phyloP scores from a whole-genome alignment of 2,888 invertebrate species.

The Agonopterix alstromeriana region DNA sequence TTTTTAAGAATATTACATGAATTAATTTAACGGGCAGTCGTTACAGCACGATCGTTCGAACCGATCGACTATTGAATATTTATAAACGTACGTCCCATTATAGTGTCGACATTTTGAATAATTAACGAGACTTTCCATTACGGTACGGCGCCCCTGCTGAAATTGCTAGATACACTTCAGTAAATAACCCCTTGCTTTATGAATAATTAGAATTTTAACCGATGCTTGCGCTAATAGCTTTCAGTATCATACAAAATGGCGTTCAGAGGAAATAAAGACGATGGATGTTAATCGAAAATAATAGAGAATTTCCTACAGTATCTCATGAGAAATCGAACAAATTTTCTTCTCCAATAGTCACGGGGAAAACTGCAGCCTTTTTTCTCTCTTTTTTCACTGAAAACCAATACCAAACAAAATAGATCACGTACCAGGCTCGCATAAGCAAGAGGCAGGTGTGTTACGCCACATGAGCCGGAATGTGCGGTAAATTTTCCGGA shows the following conservation, averaged over 20 bases:
- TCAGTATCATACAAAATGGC: slow-evolving; percentile 9
- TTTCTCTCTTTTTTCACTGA: slow-evolving; percentile 18
- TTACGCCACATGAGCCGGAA: slow-evolving; percentile 65
- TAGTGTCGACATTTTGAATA: slow-evolving; percentile 67
- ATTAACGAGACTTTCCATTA: slow-evolving; percentile 48
- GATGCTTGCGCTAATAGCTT: slow-evolving; percentile 20
- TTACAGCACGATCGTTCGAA: slow-evolving; percentile 7
- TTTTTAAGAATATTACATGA: slow-evolving; percentile 1
- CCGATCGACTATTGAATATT: slow-evolving; percentile 55
- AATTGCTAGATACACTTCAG: slow-evolving; percentile 41
- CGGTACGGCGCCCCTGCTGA: slow-evolving; percentile 22
- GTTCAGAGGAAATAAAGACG: slow-evolving; percentile 2
- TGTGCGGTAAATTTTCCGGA: slow-evolving; percentile 80
- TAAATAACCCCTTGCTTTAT: slow-evolving; percentile 40
- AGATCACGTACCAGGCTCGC: slow-evolving; percentile 60
- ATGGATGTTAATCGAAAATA: neutral
- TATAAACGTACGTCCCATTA: slow-evolving; percentile 58
- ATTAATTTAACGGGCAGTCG: slow-evolving; percentile 5
- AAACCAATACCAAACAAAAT: slow-evolving; percentile 50
- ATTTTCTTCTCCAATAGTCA: slow-evolving; percentile 1
- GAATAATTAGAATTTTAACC: slow-evolving; percentile 34
- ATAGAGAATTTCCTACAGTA: neutral
- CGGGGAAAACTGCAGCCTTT: neutral
- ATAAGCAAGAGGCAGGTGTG: slow-evolving; percentile 67
- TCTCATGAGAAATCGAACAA: neutral